Percentiles rank a stretch among this genome's conserved stretches.
Conservation (phyloP, 2,888 invertebrate species). For the Pegoplata infirma region DNA sequence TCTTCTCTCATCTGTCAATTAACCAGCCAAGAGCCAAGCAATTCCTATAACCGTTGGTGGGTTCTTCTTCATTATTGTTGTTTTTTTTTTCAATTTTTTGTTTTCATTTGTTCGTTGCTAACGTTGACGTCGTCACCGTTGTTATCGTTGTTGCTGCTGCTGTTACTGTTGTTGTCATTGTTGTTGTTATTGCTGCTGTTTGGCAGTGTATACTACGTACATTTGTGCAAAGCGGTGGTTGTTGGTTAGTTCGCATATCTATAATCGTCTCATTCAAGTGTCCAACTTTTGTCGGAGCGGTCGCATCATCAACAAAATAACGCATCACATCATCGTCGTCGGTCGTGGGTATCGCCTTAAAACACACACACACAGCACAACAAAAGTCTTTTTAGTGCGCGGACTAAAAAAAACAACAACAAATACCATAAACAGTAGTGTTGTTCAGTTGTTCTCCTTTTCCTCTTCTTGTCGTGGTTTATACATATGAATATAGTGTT, state of each 20-base stretch:
- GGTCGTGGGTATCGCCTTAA: slow-evolving; percentile 22
- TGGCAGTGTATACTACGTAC: slow-evolving; percentile 64
- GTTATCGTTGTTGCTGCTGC: slow-evolving; percentile 21
- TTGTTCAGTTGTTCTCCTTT: neutral
- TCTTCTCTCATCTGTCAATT: neutral
- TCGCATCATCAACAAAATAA: slow-evolving; percentile 68
- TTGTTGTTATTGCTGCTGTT: slow-evolving; percentile 57
- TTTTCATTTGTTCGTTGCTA: slow-evolving; percentile 33
- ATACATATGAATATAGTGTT: too few relatives aligned
- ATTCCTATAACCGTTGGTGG: slow-evolving; percentile 18
- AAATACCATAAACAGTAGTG: neutral
- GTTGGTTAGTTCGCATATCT: slow-evolving; percentile 68
- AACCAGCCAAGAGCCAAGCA: neutral
- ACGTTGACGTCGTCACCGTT: slow-evolving; percentile 23
- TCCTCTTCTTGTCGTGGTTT: slow-evolving; percentile 11
- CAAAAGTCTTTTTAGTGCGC: slow-evolving; percentile 52
- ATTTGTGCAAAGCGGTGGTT: slow-evolving; percentile 60
- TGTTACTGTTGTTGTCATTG: slow-evolving; percentile 53
- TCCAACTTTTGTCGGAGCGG: slow-evolving; percentile 77
- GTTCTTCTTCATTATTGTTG: slow-evolving; percentile 61
- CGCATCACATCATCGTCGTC: slow-evolving; percentile 67
- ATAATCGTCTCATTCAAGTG: slow-evolving; percentile 76
- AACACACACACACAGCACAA: slow-evolving; percentile 1
- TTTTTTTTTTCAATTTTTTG: slow-evolving; percentile 57
- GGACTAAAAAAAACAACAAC: slow-evolving; percentile 32